Percentiles rank a stretch among this genome's conserved stretches.
Conservation (phyloP, 64 coral and sea anemone species). For the Astreopora myriophthalma region DNA sequence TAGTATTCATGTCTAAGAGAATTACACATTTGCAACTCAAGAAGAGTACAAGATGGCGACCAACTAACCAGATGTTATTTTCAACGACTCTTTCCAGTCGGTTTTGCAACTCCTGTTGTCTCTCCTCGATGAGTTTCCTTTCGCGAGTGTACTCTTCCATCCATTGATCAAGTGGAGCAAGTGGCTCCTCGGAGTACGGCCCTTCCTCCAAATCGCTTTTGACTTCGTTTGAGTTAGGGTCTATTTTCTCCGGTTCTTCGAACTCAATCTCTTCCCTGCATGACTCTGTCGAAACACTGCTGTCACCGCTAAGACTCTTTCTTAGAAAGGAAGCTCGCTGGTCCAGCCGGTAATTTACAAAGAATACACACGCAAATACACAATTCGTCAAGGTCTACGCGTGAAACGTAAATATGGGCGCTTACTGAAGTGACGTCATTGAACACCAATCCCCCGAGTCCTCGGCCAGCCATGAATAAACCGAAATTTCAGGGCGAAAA, state of each 20-base stretch:
- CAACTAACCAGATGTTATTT: too few species aligned
- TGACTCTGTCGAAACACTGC: not conserved
- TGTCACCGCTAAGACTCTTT: not conserved
- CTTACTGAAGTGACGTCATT: not conserved
- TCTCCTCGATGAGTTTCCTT: not conserved
- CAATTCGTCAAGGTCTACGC: not conserved
- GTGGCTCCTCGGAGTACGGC: not conserved
- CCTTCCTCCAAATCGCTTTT: not conserved
- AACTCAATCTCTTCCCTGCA: not conserved
- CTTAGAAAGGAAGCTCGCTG: not conserved
- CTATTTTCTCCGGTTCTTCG: not conserved
- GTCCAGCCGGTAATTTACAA: not conserved
- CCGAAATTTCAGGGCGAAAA: not conserved
- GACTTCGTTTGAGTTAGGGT: not conserved
- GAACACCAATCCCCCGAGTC: not conserved
- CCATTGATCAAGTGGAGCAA: not conserved
- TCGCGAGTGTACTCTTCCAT: not conserved
- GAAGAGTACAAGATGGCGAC: too few species aligned
- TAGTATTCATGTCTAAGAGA: too few species aligned
- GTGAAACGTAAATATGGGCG: not conserved
- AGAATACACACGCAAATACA: not conserved
- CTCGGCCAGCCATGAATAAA: not conserved
- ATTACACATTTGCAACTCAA: too few species aligned
- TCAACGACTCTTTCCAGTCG: not conserved
- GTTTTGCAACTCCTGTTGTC: not conserved